Evolutionary conservation across 2,113 vertebrate species (phyloP), one percentile per base, ranked within the genome.

Genomic region (Machaerirhynchus nigripectus): DNA sequence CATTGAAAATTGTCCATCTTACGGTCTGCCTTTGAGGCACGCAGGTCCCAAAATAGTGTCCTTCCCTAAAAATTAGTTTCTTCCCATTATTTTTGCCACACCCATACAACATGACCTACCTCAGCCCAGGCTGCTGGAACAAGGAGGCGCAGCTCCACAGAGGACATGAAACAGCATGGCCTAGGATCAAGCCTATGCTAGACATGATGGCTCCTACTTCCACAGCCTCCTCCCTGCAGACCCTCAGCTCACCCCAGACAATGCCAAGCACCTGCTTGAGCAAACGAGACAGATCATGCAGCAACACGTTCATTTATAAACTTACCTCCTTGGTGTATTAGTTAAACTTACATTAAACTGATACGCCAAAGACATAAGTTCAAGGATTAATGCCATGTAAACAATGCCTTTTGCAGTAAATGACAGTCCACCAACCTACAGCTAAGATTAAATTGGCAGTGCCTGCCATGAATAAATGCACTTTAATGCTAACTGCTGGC

Each of bases 371-470:
- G 49, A 79, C 1, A 1, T 20, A 89, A 40, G 1, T 69, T 93
- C 24, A 75, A 78, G 81, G 60, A 84, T 78, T 87, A 89, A 91
- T 56, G 30, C 47, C 37, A 20, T 22, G 17, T 73, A 92, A 92
- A 93, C 71, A 93, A 69, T 47, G 59, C 24, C 44, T 64, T 89
- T 44, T 47, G 28, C 65, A 90, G 31, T 26, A 84, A 92, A 87
- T 52, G 37, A 82, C 94, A 95, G 46, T 49, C 69, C 81, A 65
- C n/a, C 92, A 69, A 64, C 21, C 42, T 55, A 61, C 65, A 94
- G 46, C 53, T 60, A 56, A 37, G 56, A 83, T 80, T 91, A 91
- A 69, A 73, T 2, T 77, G 64, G 56, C 61, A 80, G 42, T 37
- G 39, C 59, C 57, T 67, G 63, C 55, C 31, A 55, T n/a, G 30